phyloP scores from a whole-genome alignment of 2,113 vertebrate species.

The Alectura lathami region DNA sequence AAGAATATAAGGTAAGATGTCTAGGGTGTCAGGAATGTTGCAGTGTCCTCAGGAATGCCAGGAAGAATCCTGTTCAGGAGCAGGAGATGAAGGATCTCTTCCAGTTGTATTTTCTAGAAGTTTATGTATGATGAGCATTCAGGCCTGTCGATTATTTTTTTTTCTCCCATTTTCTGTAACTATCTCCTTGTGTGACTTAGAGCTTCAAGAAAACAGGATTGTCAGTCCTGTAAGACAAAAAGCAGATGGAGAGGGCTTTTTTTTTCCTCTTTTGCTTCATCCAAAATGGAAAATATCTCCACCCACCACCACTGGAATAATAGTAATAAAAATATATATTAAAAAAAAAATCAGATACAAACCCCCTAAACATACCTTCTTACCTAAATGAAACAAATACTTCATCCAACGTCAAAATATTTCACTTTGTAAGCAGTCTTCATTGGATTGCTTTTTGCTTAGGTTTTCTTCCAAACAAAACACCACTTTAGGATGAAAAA shows the following conservation, averaged over 20 bases:
- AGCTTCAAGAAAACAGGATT: not conserved
- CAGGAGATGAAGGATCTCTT: not conserved
- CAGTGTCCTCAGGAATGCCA: not conserved
- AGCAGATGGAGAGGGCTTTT: not conserved
- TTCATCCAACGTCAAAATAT: not conserved
- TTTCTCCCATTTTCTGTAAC: not conserved
- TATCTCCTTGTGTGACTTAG: not conserved
- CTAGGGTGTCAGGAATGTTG: not conserved
- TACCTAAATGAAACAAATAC: not conserved
- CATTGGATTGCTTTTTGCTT: not conserved
- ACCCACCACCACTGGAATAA: not conserved
- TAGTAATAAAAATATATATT: not conserved
- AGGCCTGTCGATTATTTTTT: not conserved
- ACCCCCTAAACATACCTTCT: not conserved
- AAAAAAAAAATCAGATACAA: not conserved
- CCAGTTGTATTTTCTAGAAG: not conserved
- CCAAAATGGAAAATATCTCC: not conserved
- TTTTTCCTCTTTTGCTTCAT: not conserved
- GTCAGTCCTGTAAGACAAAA: not conserved
- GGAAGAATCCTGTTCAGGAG: not conserved
- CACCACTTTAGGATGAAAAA: not conserved
- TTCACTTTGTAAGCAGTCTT: not conserved
- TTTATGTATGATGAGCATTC: not conserved
- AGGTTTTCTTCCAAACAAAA: not conserved
- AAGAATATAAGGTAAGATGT: not conserved